These are phyloP conservation scores for Pachyrhynchus sulphureomaculatus DNA, from an alignment of 1,140 invertebrate genomes.

Conservation along the genomic window DNA sequence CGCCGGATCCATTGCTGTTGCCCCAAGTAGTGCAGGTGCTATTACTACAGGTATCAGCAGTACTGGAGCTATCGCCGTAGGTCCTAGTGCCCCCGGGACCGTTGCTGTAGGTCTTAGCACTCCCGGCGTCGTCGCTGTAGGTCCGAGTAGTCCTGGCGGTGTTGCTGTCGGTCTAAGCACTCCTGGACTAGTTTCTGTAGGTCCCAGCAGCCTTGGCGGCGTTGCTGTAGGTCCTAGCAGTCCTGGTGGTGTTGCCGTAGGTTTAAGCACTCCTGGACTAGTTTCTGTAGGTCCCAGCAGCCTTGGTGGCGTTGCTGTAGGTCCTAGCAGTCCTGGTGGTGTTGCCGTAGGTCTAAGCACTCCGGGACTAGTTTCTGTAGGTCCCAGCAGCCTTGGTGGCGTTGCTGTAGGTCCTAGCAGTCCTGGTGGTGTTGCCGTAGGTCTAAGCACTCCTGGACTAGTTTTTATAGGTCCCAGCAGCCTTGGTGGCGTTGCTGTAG, in stretches of 20 bases:
- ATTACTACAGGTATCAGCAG: neutral
- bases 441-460: neutral
- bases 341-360: neutral
- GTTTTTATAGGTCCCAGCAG: neutral
- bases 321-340: neutral
- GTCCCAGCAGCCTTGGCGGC: neutral
- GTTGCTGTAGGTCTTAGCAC: neutral
- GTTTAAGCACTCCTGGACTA: neutral
- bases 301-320: neutral
- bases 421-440: neutral
- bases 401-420: neutral
- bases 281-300: neutral
- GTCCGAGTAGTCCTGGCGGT: neutral
- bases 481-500: neutral
- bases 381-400: neutral
- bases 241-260: conserved; percentile 1
- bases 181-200: neutral
- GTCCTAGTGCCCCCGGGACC: neutral
- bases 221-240: neutral
- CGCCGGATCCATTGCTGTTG: conserved; percentile 9
- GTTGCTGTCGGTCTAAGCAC: neutral
- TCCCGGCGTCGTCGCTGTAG: neutral
- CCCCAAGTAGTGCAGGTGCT: conserved; percentile 3
- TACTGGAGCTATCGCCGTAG: neutral
- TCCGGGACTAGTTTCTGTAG: neutral